Percentiles rank a stretch among this genome's conserved stretches.
phyloP scores from a whole-genome alignment of 1,140 invertebrate genomes.

The Nilaparvata lugens region DNA sequence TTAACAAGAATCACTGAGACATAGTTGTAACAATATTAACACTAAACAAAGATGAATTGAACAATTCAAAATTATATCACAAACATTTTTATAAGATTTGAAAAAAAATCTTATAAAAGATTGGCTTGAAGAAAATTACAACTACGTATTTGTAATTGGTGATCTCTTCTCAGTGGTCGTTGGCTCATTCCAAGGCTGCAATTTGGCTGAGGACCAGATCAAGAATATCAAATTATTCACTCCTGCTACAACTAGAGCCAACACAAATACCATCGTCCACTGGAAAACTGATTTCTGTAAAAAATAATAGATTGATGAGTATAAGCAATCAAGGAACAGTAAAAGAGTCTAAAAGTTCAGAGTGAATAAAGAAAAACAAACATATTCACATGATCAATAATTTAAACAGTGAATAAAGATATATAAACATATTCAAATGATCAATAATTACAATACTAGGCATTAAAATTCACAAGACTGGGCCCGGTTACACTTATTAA shows the following conservation, averaged over 20 bases:
- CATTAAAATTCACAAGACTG: too few relatives aligned
- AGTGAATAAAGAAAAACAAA: not conserved
- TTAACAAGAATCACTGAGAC: too few relatives aligned
- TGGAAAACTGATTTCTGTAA: not conserved
- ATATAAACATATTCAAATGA: not conserved
- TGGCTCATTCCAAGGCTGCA: slow-evolving; percentile 1
- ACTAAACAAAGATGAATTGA: too few relatives aligned
- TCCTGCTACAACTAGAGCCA: not conserved
- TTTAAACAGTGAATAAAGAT: not conserved
- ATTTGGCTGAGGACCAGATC: not conserved
- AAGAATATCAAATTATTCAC: not conserved
- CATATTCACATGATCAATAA: not conserved
- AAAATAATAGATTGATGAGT: not conserved
- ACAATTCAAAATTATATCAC: too few relatives aligned
- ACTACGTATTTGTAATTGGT: too few relatives aligned
- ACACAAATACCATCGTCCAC: not conserved
- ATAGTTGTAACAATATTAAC: too few relatives aligned
- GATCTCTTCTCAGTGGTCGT: not conserved
- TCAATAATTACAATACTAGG: not conserved
- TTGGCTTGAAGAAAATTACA: too few relatives aligned
- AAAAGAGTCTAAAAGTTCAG: not conserved
- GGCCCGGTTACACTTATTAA: too few relatives aligned
- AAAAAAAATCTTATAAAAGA: too few relatives aligned
- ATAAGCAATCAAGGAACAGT: not conserved
- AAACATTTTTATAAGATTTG: too few relatives aligned